These are phyloP conservation scores for Rotaria socialis DNA, from an alignment of 2,888 invertebrate species.

Conservation along the genomic window DNA sequence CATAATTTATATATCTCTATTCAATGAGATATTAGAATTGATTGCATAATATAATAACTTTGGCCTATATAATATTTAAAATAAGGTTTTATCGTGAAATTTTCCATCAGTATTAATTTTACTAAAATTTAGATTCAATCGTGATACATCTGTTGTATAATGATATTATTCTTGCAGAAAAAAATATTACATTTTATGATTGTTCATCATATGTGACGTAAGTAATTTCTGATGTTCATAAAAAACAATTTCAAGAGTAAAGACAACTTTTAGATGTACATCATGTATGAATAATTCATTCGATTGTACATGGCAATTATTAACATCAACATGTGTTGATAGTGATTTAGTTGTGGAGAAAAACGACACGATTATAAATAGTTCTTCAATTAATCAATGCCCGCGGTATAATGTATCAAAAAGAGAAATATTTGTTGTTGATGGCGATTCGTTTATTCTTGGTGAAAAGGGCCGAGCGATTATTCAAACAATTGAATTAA, in stretches of 20 bases:
- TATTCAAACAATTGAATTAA: background rate
- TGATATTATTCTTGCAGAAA: constrained; percentile 9
- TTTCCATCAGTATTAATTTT: too few species aligned
- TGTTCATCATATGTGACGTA: constrained; percentile 33
- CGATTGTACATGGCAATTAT: background rate
- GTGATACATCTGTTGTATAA: background rate
- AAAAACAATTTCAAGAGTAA: background rate
- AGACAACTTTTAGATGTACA: background rate
- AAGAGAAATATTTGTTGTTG: background rate
- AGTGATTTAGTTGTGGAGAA: background rate
- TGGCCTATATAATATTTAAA: too few species aligned
- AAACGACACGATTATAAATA: background rate
- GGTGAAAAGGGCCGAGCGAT: background rate
- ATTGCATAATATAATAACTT: too few species aligned
- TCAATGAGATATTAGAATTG: too few species aligned
- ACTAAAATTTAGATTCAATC: background rate
- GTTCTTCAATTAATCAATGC: background rate
- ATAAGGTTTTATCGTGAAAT: too few species aligned
- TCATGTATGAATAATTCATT: constrained; percentile 18
- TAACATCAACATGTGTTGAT: background rate
- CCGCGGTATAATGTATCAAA: background rate
- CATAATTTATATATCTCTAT: too few species aligned
- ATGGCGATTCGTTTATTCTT: background rate
- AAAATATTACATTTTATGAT: constrained; percentile 14
- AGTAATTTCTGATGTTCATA: background rate